Conservation (phyloP, 1,140 invertebrate species). For the Drosophila rhopaloa region DNA sequence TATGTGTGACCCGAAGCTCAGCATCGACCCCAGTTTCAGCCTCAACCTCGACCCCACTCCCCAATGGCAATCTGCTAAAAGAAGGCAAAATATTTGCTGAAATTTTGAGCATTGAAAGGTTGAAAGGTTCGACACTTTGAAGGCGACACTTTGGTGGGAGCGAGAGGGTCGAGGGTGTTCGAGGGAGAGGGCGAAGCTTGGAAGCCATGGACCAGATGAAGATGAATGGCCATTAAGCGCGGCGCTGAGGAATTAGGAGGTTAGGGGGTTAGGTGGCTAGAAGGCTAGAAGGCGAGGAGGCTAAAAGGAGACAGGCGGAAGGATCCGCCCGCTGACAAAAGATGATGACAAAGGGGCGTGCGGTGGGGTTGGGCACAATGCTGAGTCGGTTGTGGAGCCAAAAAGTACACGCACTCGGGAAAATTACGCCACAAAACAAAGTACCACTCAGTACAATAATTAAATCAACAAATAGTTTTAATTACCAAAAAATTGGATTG, state of each 20-base stretch:
- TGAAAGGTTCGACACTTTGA: constrained; percentile 54
- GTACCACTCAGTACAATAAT: too few species aligned
- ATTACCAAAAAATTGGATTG: too few species aligned
- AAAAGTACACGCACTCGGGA: constrained; percentile 26
- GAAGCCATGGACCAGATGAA: constrained; percentile 67
- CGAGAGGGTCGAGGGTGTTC: background rate
- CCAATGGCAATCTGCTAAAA: constrained; percentile 13
- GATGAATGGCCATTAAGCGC: constrained; percentile 71
- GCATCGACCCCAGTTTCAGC: background rate
- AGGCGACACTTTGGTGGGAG: background rate
- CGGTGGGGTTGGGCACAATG: constrained; percentile 9
- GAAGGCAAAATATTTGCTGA: constrained; percentile 64
- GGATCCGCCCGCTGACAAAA: constrained; percentile 37
- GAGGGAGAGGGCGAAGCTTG: constrained; percentile 39
- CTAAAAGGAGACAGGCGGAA: constrained; percentile 23
- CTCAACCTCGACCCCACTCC: background rate
- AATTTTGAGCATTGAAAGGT: constrained; percentile 76
- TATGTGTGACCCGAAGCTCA: background rate
- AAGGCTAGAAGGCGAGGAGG: too few species aligned
- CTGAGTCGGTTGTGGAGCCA: constrained; percentile 12
- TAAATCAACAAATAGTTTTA: background rate
- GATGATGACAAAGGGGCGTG: constrained; percentile 34
- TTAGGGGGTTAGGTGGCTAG: constrained; percentile 34
- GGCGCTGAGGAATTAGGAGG: constrained; percentile 70
- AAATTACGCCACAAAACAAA: background rate